Evolutionary conservation across 2,888 invertebrate genomes (phyloP).

Genomic region (Stenichneumon culpator): DNA sequence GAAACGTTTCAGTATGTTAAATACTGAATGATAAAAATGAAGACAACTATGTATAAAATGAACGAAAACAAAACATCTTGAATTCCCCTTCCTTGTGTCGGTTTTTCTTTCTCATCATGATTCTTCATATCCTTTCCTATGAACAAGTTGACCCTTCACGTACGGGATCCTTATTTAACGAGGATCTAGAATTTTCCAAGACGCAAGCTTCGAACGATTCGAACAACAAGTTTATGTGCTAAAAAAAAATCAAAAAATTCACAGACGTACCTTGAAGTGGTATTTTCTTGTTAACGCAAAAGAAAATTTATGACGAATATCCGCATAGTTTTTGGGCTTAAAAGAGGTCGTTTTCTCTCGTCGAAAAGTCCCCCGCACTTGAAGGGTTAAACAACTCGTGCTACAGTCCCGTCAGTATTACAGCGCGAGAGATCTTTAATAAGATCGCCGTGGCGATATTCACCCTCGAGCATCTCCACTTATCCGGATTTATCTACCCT

Average conservation of each 20-base stretch:
- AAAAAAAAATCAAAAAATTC: no score
- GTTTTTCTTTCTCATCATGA: constrained; percentile 58
- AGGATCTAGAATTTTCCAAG: no score
- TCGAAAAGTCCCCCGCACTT: no score
- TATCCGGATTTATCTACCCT: constrained; percentile 50
- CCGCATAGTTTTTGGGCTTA: no score
- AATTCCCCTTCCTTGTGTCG: constrained; percentile 2
- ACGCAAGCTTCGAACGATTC: no score
- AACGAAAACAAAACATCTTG: constrained; percentile 11
- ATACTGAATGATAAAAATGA: not conserved
- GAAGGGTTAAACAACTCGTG: constrained; percentile 76
- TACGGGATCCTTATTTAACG: no score
- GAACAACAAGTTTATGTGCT: no score
- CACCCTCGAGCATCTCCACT: constrained; percentile 52
- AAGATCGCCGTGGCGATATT: constrained; percentile 79
- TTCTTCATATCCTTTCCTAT: constrained; percentile 62
- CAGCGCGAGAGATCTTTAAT: constrained; percentile 76
- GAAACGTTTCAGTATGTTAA: no score
- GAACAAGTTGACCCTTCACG: constrained; percentile 66
- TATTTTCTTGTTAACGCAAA: no score
- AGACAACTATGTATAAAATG: not conserved
- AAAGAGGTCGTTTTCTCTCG: no score
- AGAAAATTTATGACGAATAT: no score
- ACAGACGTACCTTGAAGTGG: no score
- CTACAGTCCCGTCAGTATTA: constrained; percentile 68